Evolutionary conservation across 2,113 vertebrate species (phyloP).

Genomic region (Thomomys bottae): DNA sequence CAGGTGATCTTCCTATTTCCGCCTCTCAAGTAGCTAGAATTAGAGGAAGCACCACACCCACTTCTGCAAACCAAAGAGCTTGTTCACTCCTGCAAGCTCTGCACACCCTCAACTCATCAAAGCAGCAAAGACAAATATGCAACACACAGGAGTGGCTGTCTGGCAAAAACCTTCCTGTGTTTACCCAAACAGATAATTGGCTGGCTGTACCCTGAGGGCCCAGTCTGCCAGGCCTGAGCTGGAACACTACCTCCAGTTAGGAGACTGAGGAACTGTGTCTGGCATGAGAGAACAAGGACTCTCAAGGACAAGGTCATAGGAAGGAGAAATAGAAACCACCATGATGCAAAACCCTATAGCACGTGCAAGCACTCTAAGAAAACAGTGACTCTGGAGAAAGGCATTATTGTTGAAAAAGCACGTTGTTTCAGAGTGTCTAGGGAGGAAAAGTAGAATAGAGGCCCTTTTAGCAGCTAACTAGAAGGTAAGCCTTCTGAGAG

Average conservation of each 20-base stretch:
- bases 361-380: neutral
- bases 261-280: neutral
- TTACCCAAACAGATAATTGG: neutral
- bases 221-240: neutral
- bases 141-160: neutral
- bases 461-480: too few relatives aligned
- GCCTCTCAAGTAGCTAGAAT: neutral
- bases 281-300: neutral
- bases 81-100: neutral
- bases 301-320: neutral
- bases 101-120: neutral
- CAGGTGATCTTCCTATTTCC: neutral
- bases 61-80: neutral
- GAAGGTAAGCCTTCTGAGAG: too few relatives aligned
- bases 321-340: neutral
- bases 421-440: neutral
- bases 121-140: neutral
- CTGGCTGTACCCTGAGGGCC: neutral
- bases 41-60: neutral
- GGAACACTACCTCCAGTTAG: neutral
- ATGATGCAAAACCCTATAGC: neutral
- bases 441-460: neutral
- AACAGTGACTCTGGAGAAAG: slow-evolving; percentile 16
- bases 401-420: neutral
- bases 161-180: slow-evolving; percentile 27